phyloP scores from a whole-genome alignment of 2,113 vertebrate species.

The Aegithalos caudatus region DNA sequence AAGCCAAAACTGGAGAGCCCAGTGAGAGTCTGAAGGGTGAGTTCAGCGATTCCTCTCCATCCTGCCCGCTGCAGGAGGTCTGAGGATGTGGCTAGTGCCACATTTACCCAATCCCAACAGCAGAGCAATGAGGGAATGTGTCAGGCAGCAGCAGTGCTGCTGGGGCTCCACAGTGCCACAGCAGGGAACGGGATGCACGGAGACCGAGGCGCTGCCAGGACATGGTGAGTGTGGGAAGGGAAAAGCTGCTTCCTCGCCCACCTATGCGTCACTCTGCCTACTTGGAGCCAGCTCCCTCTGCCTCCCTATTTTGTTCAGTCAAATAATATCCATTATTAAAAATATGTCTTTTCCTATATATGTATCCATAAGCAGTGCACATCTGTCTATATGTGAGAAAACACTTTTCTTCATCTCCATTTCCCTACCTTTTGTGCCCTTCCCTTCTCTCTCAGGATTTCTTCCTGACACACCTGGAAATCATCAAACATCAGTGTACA shows the following conservation, averaged over 20 bases:
- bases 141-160: neutral
- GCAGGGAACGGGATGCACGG: neutral
- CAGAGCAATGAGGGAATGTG: neutral
- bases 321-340: neutral
- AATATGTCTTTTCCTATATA: neutral
- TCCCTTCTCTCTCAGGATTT: neutral
- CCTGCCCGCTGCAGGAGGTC: neutral
- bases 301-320: neutral
- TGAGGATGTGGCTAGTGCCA: neutral
- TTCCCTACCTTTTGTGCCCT: neutral
- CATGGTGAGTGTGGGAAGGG: constrained; percentile 8
- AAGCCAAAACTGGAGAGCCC: neutral
- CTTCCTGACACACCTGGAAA: neutral
- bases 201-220: neutral
- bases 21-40: rapidly evolving
- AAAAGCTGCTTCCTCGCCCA: constrained; percentile 52
- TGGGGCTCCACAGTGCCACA: neutral
- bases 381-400: neutral
- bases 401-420: neutral
- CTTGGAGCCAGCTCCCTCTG: constrained; percentile 29
- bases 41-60: neutral
- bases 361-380: neutral
- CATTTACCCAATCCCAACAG: neutral
- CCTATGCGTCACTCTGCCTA: neutral
- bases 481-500: neutral